Conservation (phyloP, 2,888 invertebrate species). For the Choreutis nemorana region DNA sequence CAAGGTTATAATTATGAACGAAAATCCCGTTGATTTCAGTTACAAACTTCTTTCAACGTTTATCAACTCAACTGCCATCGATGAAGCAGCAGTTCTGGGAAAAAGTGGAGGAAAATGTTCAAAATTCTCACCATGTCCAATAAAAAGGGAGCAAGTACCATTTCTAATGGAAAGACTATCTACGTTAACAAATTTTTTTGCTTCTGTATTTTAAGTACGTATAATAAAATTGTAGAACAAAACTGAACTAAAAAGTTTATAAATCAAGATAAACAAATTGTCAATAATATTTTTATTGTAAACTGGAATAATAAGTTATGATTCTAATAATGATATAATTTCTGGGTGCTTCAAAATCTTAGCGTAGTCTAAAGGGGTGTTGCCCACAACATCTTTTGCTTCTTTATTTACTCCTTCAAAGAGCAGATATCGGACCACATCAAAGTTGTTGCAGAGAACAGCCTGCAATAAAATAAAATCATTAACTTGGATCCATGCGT, state of each 20-base stretch:
- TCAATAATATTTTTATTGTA: too few relatives aligned
- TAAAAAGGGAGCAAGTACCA: conserved; percentile 27
- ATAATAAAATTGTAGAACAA: too few relatives aligned
- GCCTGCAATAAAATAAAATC: conserved; percentile 41
- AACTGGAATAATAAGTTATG: conserved; percentile 6
- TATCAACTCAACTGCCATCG: conserved; percentile 53
- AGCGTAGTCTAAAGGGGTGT: conserved; percentile 67
- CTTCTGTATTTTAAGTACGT: too few relatives aligned
- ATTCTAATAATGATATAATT: conserved; percentile 7
- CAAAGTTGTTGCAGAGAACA: conserved; percentile 62
- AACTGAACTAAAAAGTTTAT: too few relatives aligned
- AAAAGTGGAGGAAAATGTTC: conserved; percentile 43
- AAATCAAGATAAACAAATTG: too few relatives aligned
- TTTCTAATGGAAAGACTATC: conserved; percentile 24
- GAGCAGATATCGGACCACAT: conserved; percentile 59
- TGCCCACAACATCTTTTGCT: conserved; percentile 57
- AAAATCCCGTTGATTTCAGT: conserved; percentile 42
- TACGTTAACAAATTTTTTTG: conserved; percentile 2
- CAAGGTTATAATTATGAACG: too few relatives aligned
- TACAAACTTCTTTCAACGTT: conserved; percentile 47
- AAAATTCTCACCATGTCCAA: conserved; percentile 41
- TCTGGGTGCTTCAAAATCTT: conserved; percentile 15
- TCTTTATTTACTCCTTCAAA: conserved; percentile 40
- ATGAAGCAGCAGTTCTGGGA: conserved; percentile 54
- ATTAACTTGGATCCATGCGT: too few relatives aligned